Percentiles rank a stretch among this genome's conserved stretches.
These are phyloP conservation scores for Crotophaga sulcirostris DNA, from an alignment of 2,113 vertebrate genomes.

Conservation along the genomic window DNA sequence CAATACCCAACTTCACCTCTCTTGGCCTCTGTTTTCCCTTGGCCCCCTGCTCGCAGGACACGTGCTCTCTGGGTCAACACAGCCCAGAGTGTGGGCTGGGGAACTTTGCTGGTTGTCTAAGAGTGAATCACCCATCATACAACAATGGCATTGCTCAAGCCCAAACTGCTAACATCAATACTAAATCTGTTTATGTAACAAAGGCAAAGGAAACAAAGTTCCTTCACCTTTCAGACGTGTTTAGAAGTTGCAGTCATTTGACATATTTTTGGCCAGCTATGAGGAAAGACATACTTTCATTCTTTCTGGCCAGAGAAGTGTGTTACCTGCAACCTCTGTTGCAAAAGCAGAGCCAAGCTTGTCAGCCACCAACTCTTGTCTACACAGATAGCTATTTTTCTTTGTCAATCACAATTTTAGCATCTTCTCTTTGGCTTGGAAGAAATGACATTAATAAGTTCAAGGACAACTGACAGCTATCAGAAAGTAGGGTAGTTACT, in stretches of 20 bases:
- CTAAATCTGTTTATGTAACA: background rate
- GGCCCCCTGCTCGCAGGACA: background rate
- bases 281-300: background rate
- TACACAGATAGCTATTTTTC: background rate
- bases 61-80: background rate
- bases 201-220: background rate
- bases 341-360: background rate
- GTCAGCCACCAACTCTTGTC: background rate
- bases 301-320: background rate
- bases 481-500: background rate
- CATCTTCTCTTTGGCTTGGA: background rate
- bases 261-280: background rate
- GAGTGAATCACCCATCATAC: background rate
- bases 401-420: background rate
- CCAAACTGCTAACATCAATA: background rate
- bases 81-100: rapidly evolving
- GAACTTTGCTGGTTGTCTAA: background rate
- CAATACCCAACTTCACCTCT: background rate
- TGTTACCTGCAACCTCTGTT: background rate
- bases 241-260: background rate
- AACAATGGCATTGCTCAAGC: background rate
- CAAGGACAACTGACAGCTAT: background rate
- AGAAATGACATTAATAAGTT: background rate
- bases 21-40: background rate
- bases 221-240: background rate